Evolutionary conservation across 1,140 invertebrate species (phyloP).

Genomic region (Trachymyrmex cornetzi): DNA sequence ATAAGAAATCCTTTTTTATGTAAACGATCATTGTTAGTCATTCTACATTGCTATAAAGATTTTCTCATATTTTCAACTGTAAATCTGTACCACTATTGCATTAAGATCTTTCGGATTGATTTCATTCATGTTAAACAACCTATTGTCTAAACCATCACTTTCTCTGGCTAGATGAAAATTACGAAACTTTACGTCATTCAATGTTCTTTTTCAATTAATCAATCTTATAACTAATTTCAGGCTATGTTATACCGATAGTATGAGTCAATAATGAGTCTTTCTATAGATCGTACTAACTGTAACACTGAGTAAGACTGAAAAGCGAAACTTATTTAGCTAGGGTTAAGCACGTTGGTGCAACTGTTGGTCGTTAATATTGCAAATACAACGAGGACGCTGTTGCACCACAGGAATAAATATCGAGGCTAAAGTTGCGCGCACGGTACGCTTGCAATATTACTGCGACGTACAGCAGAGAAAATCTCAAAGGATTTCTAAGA

Average conservation of each 20-base stretch:
- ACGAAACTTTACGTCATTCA: conserved; percentile 20
- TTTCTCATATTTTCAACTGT: conserved; percentile 9
- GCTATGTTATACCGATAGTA: neutral
- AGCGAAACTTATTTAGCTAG: conserved; percentile 48
- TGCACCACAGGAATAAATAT: conserved; percentile 56
- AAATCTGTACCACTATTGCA: neutral
- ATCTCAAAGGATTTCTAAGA: conserved; percentile 62
- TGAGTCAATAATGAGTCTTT: conserved; percentile 15
- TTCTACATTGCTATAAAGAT: neutral
- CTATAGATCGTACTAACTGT: conserved; percentile 19
- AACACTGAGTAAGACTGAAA: conserved; percentile 1
- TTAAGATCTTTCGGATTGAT: conserved; percentile 32
- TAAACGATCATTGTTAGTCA: neutral
- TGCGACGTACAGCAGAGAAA: conserved; percentile 45
- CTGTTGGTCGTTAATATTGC: conserved; percentile 50
- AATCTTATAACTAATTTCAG: conserved; percentile 29
- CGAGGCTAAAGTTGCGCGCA: conserved; percentile 57
- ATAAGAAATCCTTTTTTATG: neutral
- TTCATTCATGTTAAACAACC: conserved; percentile 12
- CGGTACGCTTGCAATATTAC: conserved; percentile 56
- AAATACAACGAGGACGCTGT: conserved; percentile 50
- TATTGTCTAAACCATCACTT: neutral
- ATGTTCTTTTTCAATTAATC: conserved; percentile 27
- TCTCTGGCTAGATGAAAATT: conserved; percentile 11
- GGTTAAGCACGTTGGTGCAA: conserved; percentile 47